A percentile compares a stretch with the other conserved stretches of the same genome.
These are phyloP conservation scores for Gobionotothen gibberifrons DNA, from an alignment of 2,797 vertebrate species.

Conservation along the genomic window DNA sequence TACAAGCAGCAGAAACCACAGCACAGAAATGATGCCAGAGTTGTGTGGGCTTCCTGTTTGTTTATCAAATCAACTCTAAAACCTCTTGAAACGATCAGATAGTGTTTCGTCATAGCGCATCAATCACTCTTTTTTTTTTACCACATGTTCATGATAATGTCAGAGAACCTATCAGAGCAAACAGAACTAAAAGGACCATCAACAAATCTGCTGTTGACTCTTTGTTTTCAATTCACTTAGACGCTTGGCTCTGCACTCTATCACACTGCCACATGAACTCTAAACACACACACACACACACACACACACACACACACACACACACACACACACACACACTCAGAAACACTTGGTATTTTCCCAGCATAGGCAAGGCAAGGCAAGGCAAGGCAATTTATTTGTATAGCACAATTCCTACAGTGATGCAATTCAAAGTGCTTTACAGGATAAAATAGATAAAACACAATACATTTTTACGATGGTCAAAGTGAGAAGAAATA, in stretches of 20 bases:
- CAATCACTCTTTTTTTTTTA: background rate
- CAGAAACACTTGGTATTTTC: background rate
- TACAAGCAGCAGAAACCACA: background rate
- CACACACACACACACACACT: too few relatives aligned
- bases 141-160: background rate
- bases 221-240: slow-evolving; percentile 18
- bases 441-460: too few relatives aligned
- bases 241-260: background rate
- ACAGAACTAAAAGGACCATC: background rate
- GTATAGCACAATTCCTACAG: too few relatives aligned
- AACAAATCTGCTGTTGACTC: background rate
- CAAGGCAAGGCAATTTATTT: too few relatives aligned
- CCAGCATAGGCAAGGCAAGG: too few relatives aligned
- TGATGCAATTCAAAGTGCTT: too few relatives aligned
- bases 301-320: too few relatives aligned
- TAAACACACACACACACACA: too few relatives aligned
- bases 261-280: too few relatives aligned
- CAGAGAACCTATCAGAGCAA: background rate
- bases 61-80: background rate
- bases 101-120: background rate
- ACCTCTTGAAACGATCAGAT: background rate
- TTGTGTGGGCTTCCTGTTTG: background rate
- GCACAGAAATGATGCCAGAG: background rate
- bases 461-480: too few relatives aligned
- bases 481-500: too few relatives aligned